A percentile compares a stretch with the other conserved stretches of the same genome.
These are phyloP conservation scores for Drosophila ezoana DNA, from an alignment of 2,888 invertebrate genomes.

Conservation along the genomic window DNA sequence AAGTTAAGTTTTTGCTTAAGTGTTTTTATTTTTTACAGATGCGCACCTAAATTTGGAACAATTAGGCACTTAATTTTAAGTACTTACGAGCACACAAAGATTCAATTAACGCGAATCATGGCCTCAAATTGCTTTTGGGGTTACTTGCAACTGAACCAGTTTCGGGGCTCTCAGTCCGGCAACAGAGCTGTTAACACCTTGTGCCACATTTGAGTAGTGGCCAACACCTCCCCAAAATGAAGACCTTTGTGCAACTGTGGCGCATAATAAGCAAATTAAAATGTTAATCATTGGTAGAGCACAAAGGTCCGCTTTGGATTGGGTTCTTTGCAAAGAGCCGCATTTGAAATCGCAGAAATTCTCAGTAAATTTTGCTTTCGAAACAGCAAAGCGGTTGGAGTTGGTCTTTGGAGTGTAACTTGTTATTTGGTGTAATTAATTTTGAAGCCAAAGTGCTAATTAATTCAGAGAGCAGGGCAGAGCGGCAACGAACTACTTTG, in stretches of 20 bases:
- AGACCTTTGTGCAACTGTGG: conserved; percentile 34
- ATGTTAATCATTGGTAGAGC: conserved; percentile 60
- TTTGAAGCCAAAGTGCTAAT: conserved; percentile 75
- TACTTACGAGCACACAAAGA: too few species aligned
- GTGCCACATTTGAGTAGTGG: conserved; percentile 39
- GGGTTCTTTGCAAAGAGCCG: conserved; percentile 12
- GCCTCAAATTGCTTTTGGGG: not conserved
- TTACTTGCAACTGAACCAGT: conserved; percentile 25
- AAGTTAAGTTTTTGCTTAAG: too few species aligned
- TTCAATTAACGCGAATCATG: not conserved
- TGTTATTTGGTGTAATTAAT: conserved; percentile 78
- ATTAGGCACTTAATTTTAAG: not conserved
- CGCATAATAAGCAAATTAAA: conserved; percentile 57
- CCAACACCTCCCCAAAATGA: conserved; percentile 19
- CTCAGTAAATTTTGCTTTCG: conserved; percentile 64
- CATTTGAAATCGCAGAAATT: conserved; percentile 48
- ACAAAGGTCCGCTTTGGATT: conserved; percentile 11
- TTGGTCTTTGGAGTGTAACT: conserved; percentile 69
- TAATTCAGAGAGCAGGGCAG: conserved; percentile 63
- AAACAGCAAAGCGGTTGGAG: conserved; percentile 40
- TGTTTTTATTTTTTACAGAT: too few species aligned
- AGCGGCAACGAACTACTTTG: conserved; percentile 43
- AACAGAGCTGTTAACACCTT: conserved; percentile 31
- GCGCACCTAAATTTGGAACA: too few species aligned
- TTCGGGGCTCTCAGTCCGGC: conserved; percentile 6